These are phyloP conservation scores for Auanema freiburgensis DNA, from an alignment of 2,888 invertebrate genomes.

Conservation along the genomic window DNA sequence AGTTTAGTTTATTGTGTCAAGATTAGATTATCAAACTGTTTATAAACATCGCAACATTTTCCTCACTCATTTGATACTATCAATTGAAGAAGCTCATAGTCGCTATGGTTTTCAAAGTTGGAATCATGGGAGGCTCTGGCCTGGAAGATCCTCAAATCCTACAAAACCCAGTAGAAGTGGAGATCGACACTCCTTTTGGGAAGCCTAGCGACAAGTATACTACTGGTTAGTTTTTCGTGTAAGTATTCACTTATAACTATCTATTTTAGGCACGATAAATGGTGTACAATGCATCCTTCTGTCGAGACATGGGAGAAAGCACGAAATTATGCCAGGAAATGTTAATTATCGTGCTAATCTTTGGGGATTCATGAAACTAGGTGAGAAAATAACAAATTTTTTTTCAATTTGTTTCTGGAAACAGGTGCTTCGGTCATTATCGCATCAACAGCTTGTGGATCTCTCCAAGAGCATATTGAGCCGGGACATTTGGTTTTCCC, in stretches of 20 bases:
- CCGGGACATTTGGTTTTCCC: conserved; percentile 88
- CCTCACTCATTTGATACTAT: neutral
- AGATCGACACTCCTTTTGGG: conserved; percentile 80
- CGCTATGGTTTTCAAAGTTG: conserved; percentile 73
- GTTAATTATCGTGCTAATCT: conserved; percentile 96
- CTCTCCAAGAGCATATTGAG: conserved; percentile 80
- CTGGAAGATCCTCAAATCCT: conserved; percentile 83
- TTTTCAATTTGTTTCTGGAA: neutral
- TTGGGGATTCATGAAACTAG: conserved; percentile 82
- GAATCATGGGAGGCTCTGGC: conserved; percentile 97
- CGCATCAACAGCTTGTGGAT: conserved; percentile 91
- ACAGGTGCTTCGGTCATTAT: conserved; percentile 78
- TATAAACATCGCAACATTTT: neutral
- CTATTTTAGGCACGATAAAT: conserved; percentile 74
- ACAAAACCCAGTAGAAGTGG: conserved; percentile 73
- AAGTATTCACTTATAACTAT: neutral
- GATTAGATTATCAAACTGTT: too few relatives aligned
- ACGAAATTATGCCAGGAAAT: conserved; percentile 79
- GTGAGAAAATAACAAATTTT: too few relatives aligned
- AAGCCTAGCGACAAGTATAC: conserved; percentile 51
- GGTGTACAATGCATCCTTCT: conserved; percentile 74
- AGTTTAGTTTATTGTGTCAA: too few relatives aligned
- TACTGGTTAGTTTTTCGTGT: neutral
- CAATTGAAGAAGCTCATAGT: too few relatives aligned
- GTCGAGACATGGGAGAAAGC: conserved; percentile 72